Evolutionary conservation across 2,888 invertebrate genomes (phyloP).

Genomic region (Melanargia galathea): DNA sequence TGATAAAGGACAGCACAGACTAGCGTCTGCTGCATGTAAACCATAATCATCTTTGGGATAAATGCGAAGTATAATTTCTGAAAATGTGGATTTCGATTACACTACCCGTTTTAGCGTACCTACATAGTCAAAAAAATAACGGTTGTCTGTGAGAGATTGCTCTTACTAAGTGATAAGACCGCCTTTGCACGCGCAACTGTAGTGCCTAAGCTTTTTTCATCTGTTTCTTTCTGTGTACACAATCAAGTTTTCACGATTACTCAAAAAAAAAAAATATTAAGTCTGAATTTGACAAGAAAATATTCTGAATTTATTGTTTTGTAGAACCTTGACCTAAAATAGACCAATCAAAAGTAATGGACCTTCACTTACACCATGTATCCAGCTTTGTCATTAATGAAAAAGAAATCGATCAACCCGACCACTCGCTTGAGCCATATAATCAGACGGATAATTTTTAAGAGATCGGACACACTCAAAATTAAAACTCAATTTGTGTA

Average conservation of each 20-base stretch:
- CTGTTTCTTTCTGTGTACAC: no score
- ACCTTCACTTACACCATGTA: not conserved
- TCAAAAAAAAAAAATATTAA: no score
- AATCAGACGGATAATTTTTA: conserved; percentile 15
- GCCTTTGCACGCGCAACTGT: no score
- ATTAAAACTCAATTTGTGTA: conserved; percentile 40
- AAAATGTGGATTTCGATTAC: not conserved
- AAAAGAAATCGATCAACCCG: not conserved
- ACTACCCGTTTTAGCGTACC: not conserved
- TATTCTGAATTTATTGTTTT: not conserved
- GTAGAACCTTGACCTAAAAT: not conserved
- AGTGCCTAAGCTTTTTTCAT: no score
- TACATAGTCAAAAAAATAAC: not conserved
- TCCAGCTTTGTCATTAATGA: conserved; percentile 2
- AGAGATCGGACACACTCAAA: conserved; percentile 24
- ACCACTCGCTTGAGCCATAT: conserved; percentile 10
- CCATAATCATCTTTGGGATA: no score
- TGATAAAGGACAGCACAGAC: no score
- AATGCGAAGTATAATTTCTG: not conserved
- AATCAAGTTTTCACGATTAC: no score
- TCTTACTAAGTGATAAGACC: no score
- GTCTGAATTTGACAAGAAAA: not conserved
- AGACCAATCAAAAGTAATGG: not conserved
- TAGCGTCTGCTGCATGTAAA: no score
- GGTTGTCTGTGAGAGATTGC: no score